Conservation (phyloP, 2,797 vertebrate genomes). For the Mionectes olivaceus region DNA sequence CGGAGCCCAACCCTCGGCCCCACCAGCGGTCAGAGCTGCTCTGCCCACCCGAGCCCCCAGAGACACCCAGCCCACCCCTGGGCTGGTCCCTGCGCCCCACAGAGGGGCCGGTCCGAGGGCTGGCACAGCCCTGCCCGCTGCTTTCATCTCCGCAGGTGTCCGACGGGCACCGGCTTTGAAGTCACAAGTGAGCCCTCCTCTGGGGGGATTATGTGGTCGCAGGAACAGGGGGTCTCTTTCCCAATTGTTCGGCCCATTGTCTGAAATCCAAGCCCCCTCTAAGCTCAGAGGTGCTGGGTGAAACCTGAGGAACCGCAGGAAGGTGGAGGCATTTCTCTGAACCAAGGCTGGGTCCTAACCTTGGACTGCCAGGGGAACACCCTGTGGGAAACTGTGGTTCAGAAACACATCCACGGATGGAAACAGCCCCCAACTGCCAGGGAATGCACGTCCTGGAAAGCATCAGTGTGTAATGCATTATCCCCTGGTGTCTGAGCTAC, state of each 20-base stretch:
- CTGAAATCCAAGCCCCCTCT: neutral
- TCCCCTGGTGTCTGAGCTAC: constrained; percentile 60
- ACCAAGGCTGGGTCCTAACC: neutral
- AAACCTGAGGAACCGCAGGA: neutral
- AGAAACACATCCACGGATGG: neutral
- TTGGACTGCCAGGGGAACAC: neutral
- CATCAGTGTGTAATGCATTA: constrained; percentile 29
- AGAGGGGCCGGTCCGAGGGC: neutral
- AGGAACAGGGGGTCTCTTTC: neutral
- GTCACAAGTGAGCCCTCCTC: neutral
- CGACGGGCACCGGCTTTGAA: neutral
- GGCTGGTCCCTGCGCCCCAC: neutral
- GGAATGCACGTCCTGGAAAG: constrained; percentile 33
- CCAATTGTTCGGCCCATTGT: neutral
- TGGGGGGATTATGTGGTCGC: neutral
- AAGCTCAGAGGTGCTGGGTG: neutral
- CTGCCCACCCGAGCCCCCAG: rapidly evolving
- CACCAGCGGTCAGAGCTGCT: neutral
- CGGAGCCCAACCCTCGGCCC: neutral
- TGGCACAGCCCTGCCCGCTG: neutral
- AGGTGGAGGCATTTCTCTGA: neutral
- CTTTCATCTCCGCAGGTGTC: neutral
- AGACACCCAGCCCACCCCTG: neutral
- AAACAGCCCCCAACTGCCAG: neutral
- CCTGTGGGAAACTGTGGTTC: neutral